Conservation (phyloP, 2,113 vertebrate genomes). For the Platysteira castanea region DNA sequence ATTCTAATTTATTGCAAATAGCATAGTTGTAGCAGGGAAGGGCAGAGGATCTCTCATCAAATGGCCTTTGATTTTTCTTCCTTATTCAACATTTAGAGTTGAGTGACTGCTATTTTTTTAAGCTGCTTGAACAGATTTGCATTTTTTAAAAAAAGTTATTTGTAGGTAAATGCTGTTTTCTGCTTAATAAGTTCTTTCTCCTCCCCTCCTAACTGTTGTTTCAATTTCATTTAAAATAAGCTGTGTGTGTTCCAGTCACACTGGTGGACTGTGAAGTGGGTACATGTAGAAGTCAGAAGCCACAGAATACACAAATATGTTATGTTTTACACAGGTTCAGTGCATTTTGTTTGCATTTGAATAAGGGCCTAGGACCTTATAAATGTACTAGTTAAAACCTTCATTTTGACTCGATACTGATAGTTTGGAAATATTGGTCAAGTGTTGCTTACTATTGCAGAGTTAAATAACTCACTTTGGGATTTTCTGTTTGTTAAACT, state of each 20-base stretch:
- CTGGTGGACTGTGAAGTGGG: neutral
- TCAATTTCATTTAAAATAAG: neutral
- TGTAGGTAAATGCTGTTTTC: neutral
- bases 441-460: neutral
- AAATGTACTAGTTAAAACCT: neutral
- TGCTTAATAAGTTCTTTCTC: neutral
- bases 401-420: neutral
- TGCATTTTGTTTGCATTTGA: neutral
- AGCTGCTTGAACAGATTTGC: neutral
- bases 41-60: neutral
- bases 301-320: neutral
- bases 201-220: neutral
- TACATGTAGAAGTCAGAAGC: neutral
- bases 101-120: neutral
- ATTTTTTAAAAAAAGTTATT: neutral
- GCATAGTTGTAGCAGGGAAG: neutral
- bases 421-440: neutral
- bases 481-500: neutral
- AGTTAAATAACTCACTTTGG: neutral
- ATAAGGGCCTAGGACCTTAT: neutral
- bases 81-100: neutral
- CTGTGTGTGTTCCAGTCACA: neutral
- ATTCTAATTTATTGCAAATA: neutral
- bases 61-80: neutral
- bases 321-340: neutral